A percentile compares a stretch with the other conserved stretches of the same genome.
These are phyloP conservation scores for Dryoscopus gambensis DNA, from an alignment of 2,113 vertebrate genomes.

Conservation along the genomic window DNA sequence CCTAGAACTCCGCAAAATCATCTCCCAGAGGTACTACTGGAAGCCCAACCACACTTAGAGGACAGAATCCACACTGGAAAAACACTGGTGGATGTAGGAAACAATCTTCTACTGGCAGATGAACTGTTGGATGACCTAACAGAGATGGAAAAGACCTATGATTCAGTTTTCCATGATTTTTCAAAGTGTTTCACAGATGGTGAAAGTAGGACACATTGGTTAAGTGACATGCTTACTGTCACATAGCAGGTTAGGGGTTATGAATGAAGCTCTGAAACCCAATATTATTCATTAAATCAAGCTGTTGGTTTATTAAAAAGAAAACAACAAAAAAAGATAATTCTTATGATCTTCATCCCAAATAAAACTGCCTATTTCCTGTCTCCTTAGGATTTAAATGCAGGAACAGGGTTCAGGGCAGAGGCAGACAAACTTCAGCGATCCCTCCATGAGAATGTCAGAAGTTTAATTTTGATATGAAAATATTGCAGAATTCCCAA, in stretches of 20 bases:
- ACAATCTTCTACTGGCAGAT: slow-evolving; percentile 42
- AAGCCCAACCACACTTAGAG: neutral
- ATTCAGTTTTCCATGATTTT: slow-evolving; percentile 28
- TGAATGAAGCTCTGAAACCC: neutral
- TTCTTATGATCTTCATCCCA: neutral
- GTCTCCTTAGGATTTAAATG: neutral
- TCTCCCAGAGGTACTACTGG: neutral
- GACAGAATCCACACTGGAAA: slow-evolving; percentile 18
- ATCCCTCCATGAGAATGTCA: neutral
- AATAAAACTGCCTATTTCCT: neutral
- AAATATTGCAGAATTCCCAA: neutral
- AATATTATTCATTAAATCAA: neutral
- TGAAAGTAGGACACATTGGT: neutral
- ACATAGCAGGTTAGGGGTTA: neutral
- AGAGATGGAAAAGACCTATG: slow-evolving; percentile 41
- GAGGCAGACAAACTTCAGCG: neutral
- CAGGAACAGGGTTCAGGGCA: neutral
- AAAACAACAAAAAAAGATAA: neutral
- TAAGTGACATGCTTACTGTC: slow-evolving; percentile 5
- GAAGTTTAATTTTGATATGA: neutral
- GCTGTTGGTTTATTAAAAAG: neutral
- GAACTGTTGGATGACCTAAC: slow-evolving; percentile 3
- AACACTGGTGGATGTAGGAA: slow-evolving; percentile 30
- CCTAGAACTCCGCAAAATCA: neutral
- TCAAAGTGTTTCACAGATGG: slow-evolving; percentile 32